Evolutionary conservation across 2,888 invertebrate species (phyloP).

Genomic region (Ophonus ardosiacus): DNA sequence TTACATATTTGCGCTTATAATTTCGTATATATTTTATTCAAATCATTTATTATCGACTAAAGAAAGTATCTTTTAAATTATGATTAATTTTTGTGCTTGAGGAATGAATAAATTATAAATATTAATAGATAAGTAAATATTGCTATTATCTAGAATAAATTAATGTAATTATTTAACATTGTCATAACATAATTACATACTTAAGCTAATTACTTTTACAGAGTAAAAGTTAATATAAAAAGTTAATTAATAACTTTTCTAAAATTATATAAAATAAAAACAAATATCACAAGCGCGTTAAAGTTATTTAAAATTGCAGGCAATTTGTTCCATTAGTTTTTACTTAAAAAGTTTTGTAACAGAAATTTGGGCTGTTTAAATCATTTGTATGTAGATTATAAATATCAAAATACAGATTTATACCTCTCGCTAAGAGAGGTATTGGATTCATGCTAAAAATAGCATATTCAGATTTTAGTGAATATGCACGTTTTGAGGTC

Average conservation of each 20-base stretch:
- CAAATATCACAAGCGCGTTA: too few species aligned
- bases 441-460: too few species aligned
- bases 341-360: too few species aligned
- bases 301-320: too few species aligned
- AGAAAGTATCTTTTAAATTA: conserved; percentile 10
- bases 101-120: conserved; percentile 35
- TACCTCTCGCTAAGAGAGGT: too few species aligned
- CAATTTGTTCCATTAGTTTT: too few species aligned
- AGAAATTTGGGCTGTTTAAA: too few species aligned
- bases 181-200: conserved; percentile 19
- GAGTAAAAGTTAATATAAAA: conserved; percentile 15
- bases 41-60: not conserved
- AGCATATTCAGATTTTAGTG: too few species aligned
- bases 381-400: too few species aligned
- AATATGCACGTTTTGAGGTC: too few species aligned
- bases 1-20: conserved; percentile 3
- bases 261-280: not conserved
- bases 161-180: conserved; percentile 18
- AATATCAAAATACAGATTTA: too few species aligned
- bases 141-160: conserved; percentile 3
- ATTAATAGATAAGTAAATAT: conserved; percentile 27
- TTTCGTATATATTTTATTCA: conserved; percentile 6
- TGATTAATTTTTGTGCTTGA: conserved; percentile 3
- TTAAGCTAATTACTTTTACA: conserved; percentile 18
- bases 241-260: not conserved